Conservation (phyloP, 2,888 invertebrate genomes). For the Strigamia maritima region DNA sequence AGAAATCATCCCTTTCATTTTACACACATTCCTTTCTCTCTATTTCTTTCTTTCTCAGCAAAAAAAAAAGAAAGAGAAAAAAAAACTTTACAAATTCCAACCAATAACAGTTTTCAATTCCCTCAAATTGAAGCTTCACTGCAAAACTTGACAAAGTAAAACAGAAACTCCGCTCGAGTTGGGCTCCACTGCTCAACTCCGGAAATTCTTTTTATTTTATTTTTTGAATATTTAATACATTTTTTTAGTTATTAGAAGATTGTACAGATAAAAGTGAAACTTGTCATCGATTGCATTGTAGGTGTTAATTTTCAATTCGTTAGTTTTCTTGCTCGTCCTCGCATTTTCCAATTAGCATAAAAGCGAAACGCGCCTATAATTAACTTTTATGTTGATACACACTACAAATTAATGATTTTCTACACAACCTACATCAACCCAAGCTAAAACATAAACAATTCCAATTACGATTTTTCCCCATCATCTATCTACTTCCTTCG, state of each 20-base stretch:
- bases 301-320: background rate
- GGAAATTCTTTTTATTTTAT: background rate
- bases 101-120: background rate
- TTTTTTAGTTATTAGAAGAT: background rate
- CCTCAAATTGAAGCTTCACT: background rate
- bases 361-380: background rate
- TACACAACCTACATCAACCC: background rate
- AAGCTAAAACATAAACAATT: background rate
- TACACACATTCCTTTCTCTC: background rate
- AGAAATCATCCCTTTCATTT: background rate
- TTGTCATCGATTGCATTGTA: background rate
- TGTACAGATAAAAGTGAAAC: background rate
- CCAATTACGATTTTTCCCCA: background rate
- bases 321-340: background rate
- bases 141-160: background rate
- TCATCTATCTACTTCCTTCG: too few relatives aligned
- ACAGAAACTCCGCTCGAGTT: background rate
- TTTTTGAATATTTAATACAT: background rate
- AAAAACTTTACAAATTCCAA: background rate
- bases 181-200: background rate
- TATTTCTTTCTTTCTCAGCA: background rate
- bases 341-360: constrained; percentile 5
- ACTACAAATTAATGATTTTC: background rate
- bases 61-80: background rate
- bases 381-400: background rate